Evolutionary conservation across 2,113 vertebrate genomes (phyloP).

Genomic region (Fukomys damarensis): DNA sequence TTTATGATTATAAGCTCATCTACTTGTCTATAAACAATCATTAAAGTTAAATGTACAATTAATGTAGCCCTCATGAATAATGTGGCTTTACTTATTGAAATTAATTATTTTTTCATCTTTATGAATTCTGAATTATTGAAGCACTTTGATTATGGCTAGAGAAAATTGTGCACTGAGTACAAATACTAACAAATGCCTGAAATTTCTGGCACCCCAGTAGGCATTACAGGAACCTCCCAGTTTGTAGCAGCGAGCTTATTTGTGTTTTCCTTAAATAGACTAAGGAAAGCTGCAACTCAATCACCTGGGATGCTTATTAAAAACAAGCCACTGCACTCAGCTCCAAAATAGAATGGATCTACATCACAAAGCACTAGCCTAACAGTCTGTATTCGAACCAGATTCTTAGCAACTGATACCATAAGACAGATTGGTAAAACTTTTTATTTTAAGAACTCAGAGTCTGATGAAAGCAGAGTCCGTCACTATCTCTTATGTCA

Average conservation of each 20-base stretch:
- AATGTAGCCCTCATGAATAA: neutral
- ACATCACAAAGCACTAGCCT: neutral
- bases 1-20: neutral
- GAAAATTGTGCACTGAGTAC: neutral
- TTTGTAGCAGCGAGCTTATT: neutral
- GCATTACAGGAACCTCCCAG: neutral
- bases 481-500: neutral
- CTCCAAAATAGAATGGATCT: neutral
- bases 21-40: neutral
- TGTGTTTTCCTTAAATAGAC: neutral
- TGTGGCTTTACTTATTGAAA: neutral
- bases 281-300: neutral
- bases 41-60: neutral
- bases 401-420: neutral
- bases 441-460: neutral
- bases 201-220: neutral
- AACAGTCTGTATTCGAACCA: neutral
- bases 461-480: neutral
- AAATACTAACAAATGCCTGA: neutral
- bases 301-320: neutral
- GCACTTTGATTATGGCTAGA: neutral
- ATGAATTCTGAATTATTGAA: slow-evolving; percentile 15
- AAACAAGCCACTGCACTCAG: neutral
- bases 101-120: neutral
- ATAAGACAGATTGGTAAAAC: neutral